Conservation (phyloP, 2,888 invertebrate genomes). For the Cyclophora albipunctata region DNA sequence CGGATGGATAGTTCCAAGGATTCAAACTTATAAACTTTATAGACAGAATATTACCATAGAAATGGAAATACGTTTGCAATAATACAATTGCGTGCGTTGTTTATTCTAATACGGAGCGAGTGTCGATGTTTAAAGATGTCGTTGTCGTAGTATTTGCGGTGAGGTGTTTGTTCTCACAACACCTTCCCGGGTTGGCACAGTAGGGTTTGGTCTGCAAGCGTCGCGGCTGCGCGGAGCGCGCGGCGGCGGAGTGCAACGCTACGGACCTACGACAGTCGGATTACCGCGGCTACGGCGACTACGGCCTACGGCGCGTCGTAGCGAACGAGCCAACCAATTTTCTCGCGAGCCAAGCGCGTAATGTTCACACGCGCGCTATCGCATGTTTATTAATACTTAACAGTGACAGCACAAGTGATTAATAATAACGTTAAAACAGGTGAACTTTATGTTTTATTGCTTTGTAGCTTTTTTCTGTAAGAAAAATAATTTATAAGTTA, state of each 20-base stretch:
- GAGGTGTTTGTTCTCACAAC: constrained; percentile 22
- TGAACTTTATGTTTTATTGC: constrained; percentile 47
- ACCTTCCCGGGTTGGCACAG: constrained; percentile 23
- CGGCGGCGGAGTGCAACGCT: constrained; percentile 27
- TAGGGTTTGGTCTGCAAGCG: constrained; percentile 20
- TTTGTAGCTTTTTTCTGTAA: constrained; percentile 32
- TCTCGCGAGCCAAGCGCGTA: constrained; percentile 32
- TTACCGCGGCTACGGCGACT: constrained; percentile 37
- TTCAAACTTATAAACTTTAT: too few species aligned
- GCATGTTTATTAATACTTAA: constrained; percentile 50
- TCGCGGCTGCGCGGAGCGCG: constrained; percentile 64
- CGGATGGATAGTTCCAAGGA: too few species aligned
- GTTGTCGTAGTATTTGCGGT: constrained; percentile 16
- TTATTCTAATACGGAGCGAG: neutral
- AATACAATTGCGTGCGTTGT: too few species aligned
- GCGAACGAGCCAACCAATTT: constrained; percentile 12
- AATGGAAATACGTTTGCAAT: too few species aligned
- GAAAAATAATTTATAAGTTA: too few species aligned
- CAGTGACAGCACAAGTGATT: constrained; percentile 60
- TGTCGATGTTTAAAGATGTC: constrained; percentile 17
- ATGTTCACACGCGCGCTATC: constrained; percentile 55
- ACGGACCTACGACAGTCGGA: constrained; percentile 42
- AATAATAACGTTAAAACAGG: constrained; percentile 56
- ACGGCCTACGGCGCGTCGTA: constrained; percentile 17
- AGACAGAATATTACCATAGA: too few species aligned